Evolutionary conservation across 1,140 invertebrate genomes (phyloP).

Genomic region (Drosophila busckii): DNA sequence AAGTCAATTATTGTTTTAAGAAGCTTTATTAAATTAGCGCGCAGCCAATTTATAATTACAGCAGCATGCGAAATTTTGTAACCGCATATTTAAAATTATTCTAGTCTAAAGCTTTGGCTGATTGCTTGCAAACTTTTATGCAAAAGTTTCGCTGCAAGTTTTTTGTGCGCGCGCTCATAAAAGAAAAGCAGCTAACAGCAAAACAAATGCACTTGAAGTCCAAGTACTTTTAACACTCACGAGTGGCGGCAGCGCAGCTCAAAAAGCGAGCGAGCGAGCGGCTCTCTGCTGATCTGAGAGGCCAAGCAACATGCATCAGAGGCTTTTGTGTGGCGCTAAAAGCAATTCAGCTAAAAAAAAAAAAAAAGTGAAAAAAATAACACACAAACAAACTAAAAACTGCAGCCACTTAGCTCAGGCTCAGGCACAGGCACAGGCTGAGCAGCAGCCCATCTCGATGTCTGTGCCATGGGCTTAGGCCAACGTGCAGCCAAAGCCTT

Average conservation of each 20-base stretch:
- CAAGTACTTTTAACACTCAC: conserved; percentile 61
- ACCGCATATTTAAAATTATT: too few species aligned
- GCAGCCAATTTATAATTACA: conserved; percentile 32
- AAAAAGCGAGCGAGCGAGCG: too few species aligned
- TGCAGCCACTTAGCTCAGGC: conserved; percentile 29
- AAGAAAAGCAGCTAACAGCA: conserved; percentile 27
- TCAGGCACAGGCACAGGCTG: too few species aligned
- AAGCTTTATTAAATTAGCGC: conserved; percentile 60
- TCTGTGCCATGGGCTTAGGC: too few species aligned
- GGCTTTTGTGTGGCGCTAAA: conserved; percentile 31
- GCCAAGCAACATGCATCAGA: conserved; percentile 26
- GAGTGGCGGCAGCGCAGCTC: conserved; percentile 29
- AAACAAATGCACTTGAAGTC: conserved; percentile 60
- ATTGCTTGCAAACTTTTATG: conserved; percentile 18
- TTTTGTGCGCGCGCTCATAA: conserved; percentile 17
- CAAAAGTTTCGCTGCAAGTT: conserved; percentile 38
- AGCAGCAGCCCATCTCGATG: too few species aligned
- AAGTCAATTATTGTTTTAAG: conserved; percentile 74
- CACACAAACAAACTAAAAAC: conserved; percentile 12
- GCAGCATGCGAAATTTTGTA: conserved; percentile 32
- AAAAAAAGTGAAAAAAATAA: too few species aligned
- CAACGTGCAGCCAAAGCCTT: too few species aligned
- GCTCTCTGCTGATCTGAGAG: conserved; percentile 34
- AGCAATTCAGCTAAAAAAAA: too few species aligned
- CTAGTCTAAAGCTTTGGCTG: too few species aligned